A percentile compares a stretch with the other conserved stretches of the same genome.
Conservation (phyloP, 2,113 vertebrate genomes). For the Ophiodon elongatus region DNA sequence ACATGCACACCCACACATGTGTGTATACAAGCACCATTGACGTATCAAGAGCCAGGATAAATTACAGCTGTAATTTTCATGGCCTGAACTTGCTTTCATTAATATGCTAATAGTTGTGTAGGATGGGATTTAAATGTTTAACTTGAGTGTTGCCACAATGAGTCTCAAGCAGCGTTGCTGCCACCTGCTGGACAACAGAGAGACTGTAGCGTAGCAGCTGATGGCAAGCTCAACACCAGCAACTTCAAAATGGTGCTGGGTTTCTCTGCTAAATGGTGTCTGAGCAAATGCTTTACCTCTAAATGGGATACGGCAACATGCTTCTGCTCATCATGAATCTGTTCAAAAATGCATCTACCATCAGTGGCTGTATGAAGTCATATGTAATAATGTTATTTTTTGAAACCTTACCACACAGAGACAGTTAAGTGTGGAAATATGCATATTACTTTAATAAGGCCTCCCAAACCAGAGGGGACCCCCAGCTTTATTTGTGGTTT, state of each 20-base stretch:
- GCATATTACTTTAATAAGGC: not conserved
- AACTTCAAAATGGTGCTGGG: slow-evolving; percentile 70
- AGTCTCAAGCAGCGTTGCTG: slow-evolving; percentile 44
- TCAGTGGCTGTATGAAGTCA: not conserved
- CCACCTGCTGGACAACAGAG: slow-evolving; percentile 70
- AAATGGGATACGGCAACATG: not conserved
- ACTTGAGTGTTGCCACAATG: not conserved
- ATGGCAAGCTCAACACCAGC: not conserved
- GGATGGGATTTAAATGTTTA: slow-evolving; percentile 37
- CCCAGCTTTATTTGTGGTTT: not conserved
- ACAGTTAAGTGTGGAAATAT: not conserved
- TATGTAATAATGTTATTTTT: not conserved
- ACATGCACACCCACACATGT: slow-evolving; percentile 14
- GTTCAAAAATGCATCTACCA: not conserved
- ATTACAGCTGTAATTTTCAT: slow-evolving; percentile 55
- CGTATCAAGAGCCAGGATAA: slow-evolving; percentile 41
- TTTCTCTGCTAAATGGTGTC: slow-evolving; percentile 62
- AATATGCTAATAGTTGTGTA: slow-evolving; percentile 62
- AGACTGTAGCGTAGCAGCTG: not conserved
- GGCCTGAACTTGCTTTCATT: slow-evolving; percentile 57
- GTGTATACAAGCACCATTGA: slow-evolving; percentile 19
- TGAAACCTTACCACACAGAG: not conserved
- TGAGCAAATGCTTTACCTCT: slow-evolving; percentile 5
- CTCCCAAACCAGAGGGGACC: not conserved
- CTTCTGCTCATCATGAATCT: not conserved